Evolutionary conservation across 2,888 invertebrate species (phyloP).

Genomic region (Athalia cordata): DNA sequence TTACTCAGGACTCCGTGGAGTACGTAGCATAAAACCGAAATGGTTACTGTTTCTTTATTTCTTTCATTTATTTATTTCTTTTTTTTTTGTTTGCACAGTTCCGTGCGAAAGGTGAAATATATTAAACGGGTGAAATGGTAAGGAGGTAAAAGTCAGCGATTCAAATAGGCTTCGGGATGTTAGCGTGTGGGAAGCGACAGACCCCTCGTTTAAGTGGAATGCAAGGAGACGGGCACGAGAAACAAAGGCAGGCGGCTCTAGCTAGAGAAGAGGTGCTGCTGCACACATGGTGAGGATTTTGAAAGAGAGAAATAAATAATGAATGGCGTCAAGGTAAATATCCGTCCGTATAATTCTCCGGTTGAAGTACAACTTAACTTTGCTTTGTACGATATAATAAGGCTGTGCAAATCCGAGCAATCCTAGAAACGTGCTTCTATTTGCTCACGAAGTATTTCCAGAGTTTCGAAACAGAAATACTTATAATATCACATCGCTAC

Average conservation of each 20-base stretch:
- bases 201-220: slow-evolving; percentile 7
- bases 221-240: neutral
- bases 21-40: neutral
- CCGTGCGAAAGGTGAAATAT: slow-evolving; percentile 16
- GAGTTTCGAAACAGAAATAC: slow-evolving; percentile 25
- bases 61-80: neutral
- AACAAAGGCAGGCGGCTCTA: slow-evolving; percentile 20
- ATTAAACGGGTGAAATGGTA: slow-evolving; percentile 30
- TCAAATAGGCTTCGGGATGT: slow-evolving; percentile 3
- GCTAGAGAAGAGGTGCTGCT: neutral
- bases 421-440: slow-evolving; percentile 17
- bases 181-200: slow-evolving; percentile 35
- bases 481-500: slow-evolving; percentile 18
- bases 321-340: slow-evolving; percentile 1
- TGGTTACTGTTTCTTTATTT: slow-evolving; percentile 17
- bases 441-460: neutral
- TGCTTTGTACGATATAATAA: neutral
- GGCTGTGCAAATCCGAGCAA: slow-evolving; percentile 6
- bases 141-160: slow-evolving; percentile 15
- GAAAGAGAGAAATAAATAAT: slow-evolving; percentile 5
- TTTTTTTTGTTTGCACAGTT: too few relatives aligned
- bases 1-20: neutral
- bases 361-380: too few relatives aligned
- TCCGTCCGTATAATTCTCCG: too few relatives aligned
- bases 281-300: slow-evolving; percentile 4